Percentiles rank a stretch among this genome's conserved stretches.
Conservation (phyloP, 2,113 vertebrate species). For the Sturnira hondurensis region DNA sequence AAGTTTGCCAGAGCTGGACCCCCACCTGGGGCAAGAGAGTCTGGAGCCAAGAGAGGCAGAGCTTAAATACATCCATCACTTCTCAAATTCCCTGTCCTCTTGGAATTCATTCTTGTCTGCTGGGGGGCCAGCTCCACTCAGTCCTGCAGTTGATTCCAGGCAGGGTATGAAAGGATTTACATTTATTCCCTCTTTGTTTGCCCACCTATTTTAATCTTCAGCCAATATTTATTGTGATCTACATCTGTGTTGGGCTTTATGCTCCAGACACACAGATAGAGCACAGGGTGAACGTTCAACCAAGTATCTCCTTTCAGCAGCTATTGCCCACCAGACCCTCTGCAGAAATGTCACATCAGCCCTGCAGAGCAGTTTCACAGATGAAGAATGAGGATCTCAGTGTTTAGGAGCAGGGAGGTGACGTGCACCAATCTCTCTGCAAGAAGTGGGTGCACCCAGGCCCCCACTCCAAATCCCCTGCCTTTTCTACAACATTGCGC, state of each 20-base stretch:
- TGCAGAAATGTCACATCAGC: not conserved
- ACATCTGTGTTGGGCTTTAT: not conserved
- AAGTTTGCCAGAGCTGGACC: not conserved
- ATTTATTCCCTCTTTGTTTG: not conserved
- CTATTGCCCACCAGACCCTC: not conserved
- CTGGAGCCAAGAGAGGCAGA: not conserved
- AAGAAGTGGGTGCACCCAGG: not conserved
- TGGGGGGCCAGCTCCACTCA: not conserved
- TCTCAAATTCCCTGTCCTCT: not conserved
- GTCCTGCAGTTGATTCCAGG: not conserved
- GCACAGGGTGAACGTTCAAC: not conserved
- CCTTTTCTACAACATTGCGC: not conserved
- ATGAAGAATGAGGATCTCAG: not conserved
- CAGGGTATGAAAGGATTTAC: not conserved
- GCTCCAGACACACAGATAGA: not conserved
- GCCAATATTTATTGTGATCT: not conserved
- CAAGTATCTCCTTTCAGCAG: not conserved
- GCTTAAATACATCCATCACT: not conserved
- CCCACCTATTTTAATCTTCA: not conserved
- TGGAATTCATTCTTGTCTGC: not conserved
- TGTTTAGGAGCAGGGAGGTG: not conserved
- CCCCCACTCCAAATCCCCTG: not conserved
- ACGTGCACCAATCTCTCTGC: not conserved
- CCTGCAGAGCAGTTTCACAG: not conserved
- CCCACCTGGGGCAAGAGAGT: not conserved